phyloP scores from a whole-genome alignment of 1,140 invertebrate species.

The Drosophila paulistorum region DNA sequence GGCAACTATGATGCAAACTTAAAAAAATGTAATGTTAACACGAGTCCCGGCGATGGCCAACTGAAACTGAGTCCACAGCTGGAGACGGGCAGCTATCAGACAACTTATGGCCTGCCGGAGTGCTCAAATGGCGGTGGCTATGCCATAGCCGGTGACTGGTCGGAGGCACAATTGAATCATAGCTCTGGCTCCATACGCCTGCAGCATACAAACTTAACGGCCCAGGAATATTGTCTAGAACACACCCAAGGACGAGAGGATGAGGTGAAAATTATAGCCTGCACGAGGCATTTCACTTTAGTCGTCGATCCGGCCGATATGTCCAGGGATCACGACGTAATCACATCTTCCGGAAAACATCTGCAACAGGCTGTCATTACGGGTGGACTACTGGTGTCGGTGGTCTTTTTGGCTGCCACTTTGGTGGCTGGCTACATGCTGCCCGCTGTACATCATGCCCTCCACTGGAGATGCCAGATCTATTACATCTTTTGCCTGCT shows the following conservation, averaged over 20 bases:
- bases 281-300: slow-evolving; percentile 84
- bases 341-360: slow-evolving; percentile 74
- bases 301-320: background rate
- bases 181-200: slow-evolving; percentile 48
- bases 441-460: slow-evolving; percentile 90
- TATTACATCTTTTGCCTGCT: slow-evolving; percentile 91
- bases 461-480: slow-evolving; percentile 93
- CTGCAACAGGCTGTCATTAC: slow-evolving; percentile 88
- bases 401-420: slow-evolving; percentile 90
- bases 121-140: slow-evolving; percentile 83
- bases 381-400: slow-evolving; percentile 89
- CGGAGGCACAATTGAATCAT: slow-evolving; percentile 68
- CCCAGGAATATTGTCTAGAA: slow-evolving; percentile 74
- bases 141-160: slow-evolving; percentile 84
- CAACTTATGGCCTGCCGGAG: slow-evolving; percentile 82
- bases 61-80: slow-evolving; percentile 46
- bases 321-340: slow-evolving; percentile 17
- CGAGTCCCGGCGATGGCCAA: slow-evolving; percentile 20
- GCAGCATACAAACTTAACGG: slow-evolving; percentile 48
- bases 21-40: slow-evolving; percentile 77
- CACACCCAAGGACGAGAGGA: slow-evolving; percentile 65
- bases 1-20: slow-evolving; percentile 85
- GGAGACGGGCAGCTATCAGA: slow-evolving; percentile 53
- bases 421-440: slow-evolving; percentile 89
- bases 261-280: slow-evolving; percentile 86